Evolutionary conservation across 1,140 invertebrate species (phyloP).

Genomic region (Drosophila sp.): DNA sequence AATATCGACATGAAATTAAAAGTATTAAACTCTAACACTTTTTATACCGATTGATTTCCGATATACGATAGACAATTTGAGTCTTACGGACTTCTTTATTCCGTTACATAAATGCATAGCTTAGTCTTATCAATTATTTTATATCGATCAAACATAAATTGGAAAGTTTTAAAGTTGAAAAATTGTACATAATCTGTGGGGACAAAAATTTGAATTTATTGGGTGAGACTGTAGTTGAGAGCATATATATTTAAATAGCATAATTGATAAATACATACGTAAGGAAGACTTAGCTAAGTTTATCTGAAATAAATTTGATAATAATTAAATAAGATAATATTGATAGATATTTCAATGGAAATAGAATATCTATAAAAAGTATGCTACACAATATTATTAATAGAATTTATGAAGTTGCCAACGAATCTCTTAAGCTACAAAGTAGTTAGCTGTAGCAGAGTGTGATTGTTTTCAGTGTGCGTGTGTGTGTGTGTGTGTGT

Average conservation of each 20-base stretch:
- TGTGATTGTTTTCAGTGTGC: too few relatives aligned
- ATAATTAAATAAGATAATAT: not conserved
- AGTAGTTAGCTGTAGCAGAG: too few relatives aligned
- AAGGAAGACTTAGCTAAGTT: not conserved
- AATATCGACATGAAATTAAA: constrained; percentile 6
- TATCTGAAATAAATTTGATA: not conserved
- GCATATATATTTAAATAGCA: not conserved
- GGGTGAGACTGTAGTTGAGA: not conserved
- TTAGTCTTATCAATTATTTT: not conserved
- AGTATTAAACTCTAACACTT: not conserved
- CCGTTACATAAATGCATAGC: not conserved
- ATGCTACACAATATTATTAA: constrained; percentile 3
- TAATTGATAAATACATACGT: constrained; percentile 4
- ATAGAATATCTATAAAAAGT: constrained; percentile 2
- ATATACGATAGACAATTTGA: not conserved
- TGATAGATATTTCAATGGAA: not conserved
- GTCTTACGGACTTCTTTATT: not conserved
- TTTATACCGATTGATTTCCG: constrained; percentile 4
- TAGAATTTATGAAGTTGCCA: not conserved
- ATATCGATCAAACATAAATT: too few relatives aligned
- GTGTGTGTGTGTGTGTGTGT: too few relatives aligned
- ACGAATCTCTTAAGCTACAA: too few relatives aligned
- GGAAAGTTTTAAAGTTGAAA: not conserved
- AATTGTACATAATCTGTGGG: not conserved
- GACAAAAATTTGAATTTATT: not conserved